Percentiles rank a stretch among this genome's conserved stretches.
Conservation (phyloP, 2,113 vertebrate species). For the Sceloporus undulatus region DNA sequence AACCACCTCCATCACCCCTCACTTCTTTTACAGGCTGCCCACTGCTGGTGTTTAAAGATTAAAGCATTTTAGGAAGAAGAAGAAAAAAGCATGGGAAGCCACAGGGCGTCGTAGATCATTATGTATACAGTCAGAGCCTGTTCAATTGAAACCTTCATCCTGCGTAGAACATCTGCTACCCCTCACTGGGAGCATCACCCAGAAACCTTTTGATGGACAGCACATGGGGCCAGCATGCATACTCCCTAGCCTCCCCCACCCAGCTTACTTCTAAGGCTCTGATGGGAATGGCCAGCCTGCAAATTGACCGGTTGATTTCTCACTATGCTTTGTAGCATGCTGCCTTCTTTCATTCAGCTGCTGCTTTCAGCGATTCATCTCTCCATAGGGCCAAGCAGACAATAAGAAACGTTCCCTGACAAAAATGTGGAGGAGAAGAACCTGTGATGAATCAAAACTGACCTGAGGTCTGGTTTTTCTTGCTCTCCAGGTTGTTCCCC, state of each 20-base stretch:
- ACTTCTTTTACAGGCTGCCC: not conserved
- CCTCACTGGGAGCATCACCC: constrained; percentile 6
- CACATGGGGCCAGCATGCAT: not conserved
- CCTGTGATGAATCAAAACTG: not conserved
- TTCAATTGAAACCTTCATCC: constrained; percentile 20
- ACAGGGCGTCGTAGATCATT: constrained; percentile 16
- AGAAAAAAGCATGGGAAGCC: not conserved
- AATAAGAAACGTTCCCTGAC: not conserved
- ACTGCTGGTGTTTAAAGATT: constrained; percentile 29
- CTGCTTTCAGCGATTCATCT: not conserved
- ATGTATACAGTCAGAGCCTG: constrained; percentile 9
- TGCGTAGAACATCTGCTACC: not conserved
- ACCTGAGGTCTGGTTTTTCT: not conserved
- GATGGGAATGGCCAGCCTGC: not conserved
- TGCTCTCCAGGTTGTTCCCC: not conserved
- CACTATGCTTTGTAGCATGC: constrained; percentile 6
- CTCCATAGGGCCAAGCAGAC: constrained; percentile 11
- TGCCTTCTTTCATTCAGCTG: constrained; percentile 7
- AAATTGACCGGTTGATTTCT: not conserved
- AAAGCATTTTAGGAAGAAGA: constrained; percentile 24
- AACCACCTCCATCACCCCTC: not conserved
- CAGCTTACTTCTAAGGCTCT: not conserved
- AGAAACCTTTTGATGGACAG: not conserved
- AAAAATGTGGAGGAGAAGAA: not conserved
- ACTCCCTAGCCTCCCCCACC: not conserved